Percentiles rank a stretch among this genome's conserved stretches.
These are phyloP conservation scores for Ellobius talpinus DNA, from an alignment of 2,113 vertebrate genomes.

Conservation along the genomic window DNA sequence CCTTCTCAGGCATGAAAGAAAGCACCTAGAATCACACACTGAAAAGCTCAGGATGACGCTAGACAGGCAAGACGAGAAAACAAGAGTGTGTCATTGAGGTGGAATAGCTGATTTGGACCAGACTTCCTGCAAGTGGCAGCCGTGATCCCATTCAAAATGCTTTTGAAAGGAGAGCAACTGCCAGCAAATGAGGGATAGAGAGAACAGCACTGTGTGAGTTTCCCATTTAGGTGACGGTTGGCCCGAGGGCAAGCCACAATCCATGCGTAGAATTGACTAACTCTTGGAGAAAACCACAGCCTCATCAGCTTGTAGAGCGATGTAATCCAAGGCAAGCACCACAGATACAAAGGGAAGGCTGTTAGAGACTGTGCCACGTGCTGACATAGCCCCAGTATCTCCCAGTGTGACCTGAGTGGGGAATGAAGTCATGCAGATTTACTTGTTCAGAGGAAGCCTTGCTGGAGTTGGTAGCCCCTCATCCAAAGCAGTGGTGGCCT, in stretches of 20 bases:
- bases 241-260: not conserved
- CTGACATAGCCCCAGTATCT: not conserved
- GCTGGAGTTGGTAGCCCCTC: not conserved
- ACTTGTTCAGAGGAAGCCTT: not conserved
- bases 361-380: not conserved
- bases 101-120: not conserved
- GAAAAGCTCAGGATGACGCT: not conserved
- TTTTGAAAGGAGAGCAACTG: not conserved
- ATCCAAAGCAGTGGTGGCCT: not conserved
- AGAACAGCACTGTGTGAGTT: not conserved
- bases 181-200: not conserved
- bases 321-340: not conserved
- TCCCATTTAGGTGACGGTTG: not conserved
- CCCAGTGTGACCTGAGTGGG: not conserved
- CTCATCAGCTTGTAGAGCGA: not conserved
- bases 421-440: not conserved
- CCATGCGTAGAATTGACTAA: not conserved
- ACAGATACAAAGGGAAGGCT: not conserved
- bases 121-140: not conserved
- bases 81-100: not conserved
- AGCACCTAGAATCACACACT: not conserved
- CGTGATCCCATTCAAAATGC: not conserved
- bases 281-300: not conserved
- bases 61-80: not conserved
- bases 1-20: not conserved